Evolutionary conservation across 2,113 vertebrate genomes (phyloP), one percentile per base, ranked within the genome.

Genomic region (Dasyornis broadbenti): DNA sequence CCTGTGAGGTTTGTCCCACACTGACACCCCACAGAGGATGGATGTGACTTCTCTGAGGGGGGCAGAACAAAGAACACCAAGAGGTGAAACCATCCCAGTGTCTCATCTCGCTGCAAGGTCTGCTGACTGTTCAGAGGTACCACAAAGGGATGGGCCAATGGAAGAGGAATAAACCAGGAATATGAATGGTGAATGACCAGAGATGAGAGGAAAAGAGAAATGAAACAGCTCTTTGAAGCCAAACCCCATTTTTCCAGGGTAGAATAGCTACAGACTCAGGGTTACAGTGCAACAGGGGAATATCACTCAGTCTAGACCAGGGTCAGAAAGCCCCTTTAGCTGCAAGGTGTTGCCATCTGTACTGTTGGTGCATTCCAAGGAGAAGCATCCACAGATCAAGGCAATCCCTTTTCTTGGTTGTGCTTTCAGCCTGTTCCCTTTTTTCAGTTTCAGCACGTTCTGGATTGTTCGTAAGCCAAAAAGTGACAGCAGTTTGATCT

Each of bases 401-500:
- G 89, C 37, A 90, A 94, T 71, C 60, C 49, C 14, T 33, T 44
- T 87, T 44, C 52, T 73, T 3, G 4, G 71, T 76, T 53, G 52
- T 80, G 82, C 73, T 91, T 89, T 73, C 73, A 91, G 72, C 24
- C 69, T 70, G 50, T 35, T 61, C 53, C 6, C 54, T 54, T 91
- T 85, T 87, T 79, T 22, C 45, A 37, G 28, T 19, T 50, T 95
- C 93, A 95, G 81, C 81, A 94, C 72, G 59, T 79, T 92, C 76
- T 64, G 19, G 31, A 65, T 50, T 60, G 45, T 83, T 92, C 72
- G 33, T 15, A 22, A 95, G 86, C 61, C 93, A 83, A 72, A 78
- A 94, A 84, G 10, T 11, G 49, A 75, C 82, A 89, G 79, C 82
- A 86, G 50, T 86, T 95, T 84, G 82, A 91, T 90, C 79, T 89